These are phyloP conservation scores for Zoanthus gigantus DNA, from an alignment of 92 coral and sea anemone species.

Conservation along the genomic window DNA sequence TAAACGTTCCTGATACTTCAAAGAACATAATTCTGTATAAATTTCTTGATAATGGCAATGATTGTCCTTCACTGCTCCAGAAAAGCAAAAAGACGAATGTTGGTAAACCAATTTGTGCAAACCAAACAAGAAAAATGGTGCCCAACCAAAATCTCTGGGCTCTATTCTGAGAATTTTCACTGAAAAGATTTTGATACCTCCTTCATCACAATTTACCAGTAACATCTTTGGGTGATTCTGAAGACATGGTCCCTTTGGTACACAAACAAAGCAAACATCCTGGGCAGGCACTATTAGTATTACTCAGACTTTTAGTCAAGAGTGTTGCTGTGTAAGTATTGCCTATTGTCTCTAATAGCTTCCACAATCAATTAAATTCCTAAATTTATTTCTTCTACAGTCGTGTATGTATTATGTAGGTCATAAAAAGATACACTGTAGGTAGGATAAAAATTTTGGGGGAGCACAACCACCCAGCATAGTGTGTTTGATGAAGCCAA, in stretches of 20 bases:
- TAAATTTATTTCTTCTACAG: no score
- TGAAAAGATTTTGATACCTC: constrained; percentile 49
- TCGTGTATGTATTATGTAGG: no score
- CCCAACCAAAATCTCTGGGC: constrained; percentile 40
- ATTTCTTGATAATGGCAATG: no score
- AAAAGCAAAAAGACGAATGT: constrained; percentile 22
- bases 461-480: no score
- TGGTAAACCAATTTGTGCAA: constrained; percentile 36
- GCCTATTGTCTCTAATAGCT: no score
- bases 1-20: no score
- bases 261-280: background rate
- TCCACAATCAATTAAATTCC: no score
- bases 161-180: constrained; percentile 54
- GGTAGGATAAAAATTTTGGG: no score
- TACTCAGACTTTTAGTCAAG: background rate
- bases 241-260: constrained; percentile 43
- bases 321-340: background rate
- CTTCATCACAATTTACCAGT: constrained; percentile 35
- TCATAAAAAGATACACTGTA: no score
- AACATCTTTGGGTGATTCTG: constrained; percentile 35
- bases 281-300: background rate
- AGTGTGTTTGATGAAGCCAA: no score
- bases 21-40: no score
- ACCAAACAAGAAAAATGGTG: constrained; percentile 53
- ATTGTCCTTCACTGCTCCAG: no score